Base-by-base conservation (phyloP, 2,113 vertebrate genomes). In the Larimichthys polyactis region DNA sequence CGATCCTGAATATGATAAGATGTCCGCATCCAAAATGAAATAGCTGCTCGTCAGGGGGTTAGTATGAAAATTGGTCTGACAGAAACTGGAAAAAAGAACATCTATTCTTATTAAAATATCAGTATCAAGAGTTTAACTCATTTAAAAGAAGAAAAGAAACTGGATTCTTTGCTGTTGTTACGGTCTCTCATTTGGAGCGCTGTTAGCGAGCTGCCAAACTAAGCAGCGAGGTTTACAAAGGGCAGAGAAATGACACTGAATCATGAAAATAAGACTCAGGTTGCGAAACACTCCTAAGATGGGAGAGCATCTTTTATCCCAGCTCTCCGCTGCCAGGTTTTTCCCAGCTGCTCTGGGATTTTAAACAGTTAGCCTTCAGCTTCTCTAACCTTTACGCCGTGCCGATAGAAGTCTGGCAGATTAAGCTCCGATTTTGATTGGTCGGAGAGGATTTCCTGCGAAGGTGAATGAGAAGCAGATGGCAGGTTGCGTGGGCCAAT, bases 381-480 rank as follows among this genome's bases (percentile, higher is more conserved):
- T 83, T 75, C 77, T 80, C 78, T 81, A 71, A 82, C 82, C 85
- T 91, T 78, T 71, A 72, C 59, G 76, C 86, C 40, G 27, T 68
- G 2, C 86, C 62, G 36, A 43, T 43, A 84, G 71, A 83, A 73
- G 54, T 73, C 81, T 73, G 82, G 75, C 52, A 79, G 84, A 81
- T 91, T 78, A 88, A n/a, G 62, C 80, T 75, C 22, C 55, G 89
- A 89, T 89, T 36, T 74, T 90, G 87, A 89, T 89, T 90, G 89
- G 87, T 84, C 27, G 68, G 60, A 73, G 82, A 85, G 75, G 87
- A 90, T 86, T 90, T 90, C 87, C 90, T 89, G 83, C 5, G 12
- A 83, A 71, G 71, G 85, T 86, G 89, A 89, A 91, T 87, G 87
- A 91, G 85, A 93, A 92, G 90, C 90, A 92, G 92, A 91, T 91